phyloP scores from a whole-genome alignment of 2,888 invertebrate species.

The Lasius platythorax region DNA sequence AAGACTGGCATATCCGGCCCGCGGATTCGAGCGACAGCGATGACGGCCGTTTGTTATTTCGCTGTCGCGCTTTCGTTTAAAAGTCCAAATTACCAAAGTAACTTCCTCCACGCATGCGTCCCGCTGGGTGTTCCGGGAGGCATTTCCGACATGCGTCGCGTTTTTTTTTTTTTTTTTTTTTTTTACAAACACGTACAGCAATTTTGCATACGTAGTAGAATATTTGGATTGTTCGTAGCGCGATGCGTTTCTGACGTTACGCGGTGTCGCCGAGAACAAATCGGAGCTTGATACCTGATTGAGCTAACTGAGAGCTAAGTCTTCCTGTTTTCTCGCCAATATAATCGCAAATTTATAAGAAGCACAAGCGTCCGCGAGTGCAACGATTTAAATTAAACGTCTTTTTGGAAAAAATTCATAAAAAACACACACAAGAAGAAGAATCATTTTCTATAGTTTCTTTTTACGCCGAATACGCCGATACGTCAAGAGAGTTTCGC shows the following conservation, averaged over 20 bases:
- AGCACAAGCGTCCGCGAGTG: too few relatives aligned
- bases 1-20: constrained; percentile 77
- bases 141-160: constrained; percentile 7
- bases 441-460: too few relatives aligned
- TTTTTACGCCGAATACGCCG: too few relatives aligned
- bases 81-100: constrained; percentile 70
- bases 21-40: constrained; percentile 73
- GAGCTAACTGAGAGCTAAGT: too few relatives aligned
- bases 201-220: not conserved
- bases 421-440: too few relatives aligned
- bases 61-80: constrained; percentile 73
- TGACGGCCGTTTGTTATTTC: constrained; percentile 77
- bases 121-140: constrained; percentile 67
- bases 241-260: not conserved
- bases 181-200: constrained; percentile 5
- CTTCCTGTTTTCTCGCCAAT: too few relatives aligned
- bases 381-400: too few relatives aligned
- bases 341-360: too few relatives aligned
- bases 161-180: not conserved
- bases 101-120: constrained; percentile 52
- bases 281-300: too few relatives aligned
- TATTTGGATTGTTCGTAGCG: not conserved
- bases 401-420: too few relatives aligned
- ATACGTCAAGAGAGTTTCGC: not conserved
- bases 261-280: not conserved